Evolutionary conservation across 2,797 vertebrate genomes (phyloP), one percentile per base, ranked within the genome.

Genomic region (Falco concolor): DNA sequence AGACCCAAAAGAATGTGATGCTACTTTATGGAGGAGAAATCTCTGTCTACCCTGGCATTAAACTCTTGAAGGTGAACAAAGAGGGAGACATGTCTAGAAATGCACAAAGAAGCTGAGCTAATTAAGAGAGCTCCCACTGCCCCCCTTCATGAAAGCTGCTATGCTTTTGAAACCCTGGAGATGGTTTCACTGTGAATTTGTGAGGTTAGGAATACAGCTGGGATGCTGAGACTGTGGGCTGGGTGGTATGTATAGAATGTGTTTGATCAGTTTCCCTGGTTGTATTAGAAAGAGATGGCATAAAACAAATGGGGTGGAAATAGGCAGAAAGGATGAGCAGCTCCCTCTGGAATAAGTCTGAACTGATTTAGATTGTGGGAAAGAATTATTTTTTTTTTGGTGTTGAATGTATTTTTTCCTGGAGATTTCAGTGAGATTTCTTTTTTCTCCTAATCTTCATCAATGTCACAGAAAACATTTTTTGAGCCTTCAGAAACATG

Each of bases 251-350:
- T 98, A 95, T 95, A 97, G 97, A 98, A 98, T 98, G 98, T 61
- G 92, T 98, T 98, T 98, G 97, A 98, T 98, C 98, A 98, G 97
- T 97, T 97, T 98, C 95, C 95, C 96, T 17, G 44, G 61, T 96
- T 94, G 94, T 81, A 91, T 95, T 92, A 95, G 97, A 96, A 96
- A 97, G 96, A 97, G 95, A 95, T 91, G 93, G 95, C 89, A 91
- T 69, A 93, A 96, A 97, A 96, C 95, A 89, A 97, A 95, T 87
- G 81, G 94, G 89, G 82, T 96, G 84, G 61, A 97, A 96, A 95
- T 80, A 95, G 79, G 89, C 88, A 97, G 93, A 93, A 96, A 93
- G 68, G 93, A 96, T 45, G 78, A 96, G 83, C 81, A 72, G 63
- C 84, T 95, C 91, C 87, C 83, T 81, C 25, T 92, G 91, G 88